Conservation (phyloP, 2,888 invertebrate species). For the Amaurobius ferox region DNA sequence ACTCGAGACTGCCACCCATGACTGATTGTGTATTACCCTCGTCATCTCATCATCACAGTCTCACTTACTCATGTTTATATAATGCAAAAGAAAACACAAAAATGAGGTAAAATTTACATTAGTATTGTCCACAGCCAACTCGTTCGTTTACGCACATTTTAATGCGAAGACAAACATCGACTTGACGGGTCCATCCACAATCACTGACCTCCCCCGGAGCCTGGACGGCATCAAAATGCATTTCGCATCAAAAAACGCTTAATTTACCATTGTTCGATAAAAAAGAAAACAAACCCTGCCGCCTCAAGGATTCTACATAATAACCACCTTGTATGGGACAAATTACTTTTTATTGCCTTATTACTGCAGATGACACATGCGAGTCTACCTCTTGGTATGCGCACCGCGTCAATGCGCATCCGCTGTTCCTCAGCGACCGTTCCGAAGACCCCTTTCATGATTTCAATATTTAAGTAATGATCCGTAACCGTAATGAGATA, state of each 20-base stretch:
- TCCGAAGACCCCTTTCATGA: background rate
- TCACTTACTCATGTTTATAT: too few species aligned
- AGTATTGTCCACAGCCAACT: too few species aligned
- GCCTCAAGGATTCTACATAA: background rate
- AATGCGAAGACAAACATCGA: too few species aligned
- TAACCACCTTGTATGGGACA: slow-evolving; percentile 15
- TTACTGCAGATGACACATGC: slow-evolving; percentile 12
- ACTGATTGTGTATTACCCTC: too few species aligned
- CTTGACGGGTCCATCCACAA: background rate
- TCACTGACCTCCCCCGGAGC: background rate
- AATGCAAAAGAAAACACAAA: too few species aligned
- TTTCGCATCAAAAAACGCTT: slow-evolving; percentile 2
- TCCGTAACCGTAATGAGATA: slow-evolving; percentile 7
- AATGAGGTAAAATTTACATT: too few species aligned
- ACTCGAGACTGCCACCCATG: too few species aligned
- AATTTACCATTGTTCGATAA: background rate
- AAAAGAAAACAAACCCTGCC: background rate
- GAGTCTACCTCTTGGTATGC: background rate
- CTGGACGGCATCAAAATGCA: background rate
- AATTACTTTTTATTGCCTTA: slow-evolving; percentile 16
- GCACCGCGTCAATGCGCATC: background rate
- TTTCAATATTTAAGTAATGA: slow-evolving; percentile 6
- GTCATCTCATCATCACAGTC: too few species aligned
- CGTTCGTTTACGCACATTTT: too few species aligned
- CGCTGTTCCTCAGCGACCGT: background rate